These are phyloP conservation scores for Acanthurus lineatus DNA, from an alignment of 2,797 vertebrate species.

Conservation along the genomic window DNA sequence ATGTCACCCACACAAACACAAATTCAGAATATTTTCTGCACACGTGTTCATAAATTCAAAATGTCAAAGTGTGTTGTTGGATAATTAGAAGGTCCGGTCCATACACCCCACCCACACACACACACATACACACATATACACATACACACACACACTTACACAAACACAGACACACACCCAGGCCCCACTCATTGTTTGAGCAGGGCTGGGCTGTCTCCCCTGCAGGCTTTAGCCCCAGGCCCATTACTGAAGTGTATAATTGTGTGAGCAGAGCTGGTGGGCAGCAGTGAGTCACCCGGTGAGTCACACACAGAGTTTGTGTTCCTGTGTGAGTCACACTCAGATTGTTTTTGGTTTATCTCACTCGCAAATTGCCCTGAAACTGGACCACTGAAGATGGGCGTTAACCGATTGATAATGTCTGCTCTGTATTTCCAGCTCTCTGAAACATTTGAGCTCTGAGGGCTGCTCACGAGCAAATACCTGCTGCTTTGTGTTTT, in stretches of 20 bases:
- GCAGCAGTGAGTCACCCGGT: conserved; percentile 85
- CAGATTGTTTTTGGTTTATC: conserved; percentile 87
- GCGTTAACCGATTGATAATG: conserved; percentile 58
- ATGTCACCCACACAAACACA: conserved; percentile 17
- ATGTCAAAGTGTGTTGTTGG: conserved; percentile 73
- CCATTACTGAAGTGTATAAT: conserved; percentile 77
- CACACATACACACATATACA: conserved; percentile 1
- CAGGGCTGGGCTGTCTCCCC: conserved; percentile 72
- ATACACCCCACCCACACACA: conserved; percentile 35
- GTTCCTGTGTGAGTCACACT: conserved; percentile 85
- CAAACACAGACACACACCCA: conserved; percentile 40
- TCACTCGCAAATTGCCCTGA: conserved; percentile 71
- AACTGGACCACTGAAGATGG: conserved; percentile 59
- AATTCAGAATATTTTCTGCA: conserved; percentile 46
- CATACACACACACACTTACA: conserved; percentile 25
- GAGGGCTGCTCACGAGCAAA: conserved; percentile 5
- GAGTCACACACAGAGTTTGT: conserved; percentile 82
- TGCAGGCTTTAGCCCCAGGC: conserved; percentile 69
- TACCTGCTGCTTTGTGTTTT: neutral
- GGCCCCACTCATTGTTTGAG: conserved; percentile 73
- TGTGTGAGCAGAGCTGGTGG: conserved; percentile 83
- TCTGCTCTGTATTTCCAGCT: conserved; percentile 30
- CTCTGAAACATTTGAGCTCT: conserved; percentile 11
- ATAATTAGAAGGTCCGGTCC: conserved; percentile 55
- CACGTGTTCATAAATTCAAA: conserved; percentile 65